Conservation (phyloP, 2,113 vertebrate genomes). For the Oryzias curvinotus region DNA sequence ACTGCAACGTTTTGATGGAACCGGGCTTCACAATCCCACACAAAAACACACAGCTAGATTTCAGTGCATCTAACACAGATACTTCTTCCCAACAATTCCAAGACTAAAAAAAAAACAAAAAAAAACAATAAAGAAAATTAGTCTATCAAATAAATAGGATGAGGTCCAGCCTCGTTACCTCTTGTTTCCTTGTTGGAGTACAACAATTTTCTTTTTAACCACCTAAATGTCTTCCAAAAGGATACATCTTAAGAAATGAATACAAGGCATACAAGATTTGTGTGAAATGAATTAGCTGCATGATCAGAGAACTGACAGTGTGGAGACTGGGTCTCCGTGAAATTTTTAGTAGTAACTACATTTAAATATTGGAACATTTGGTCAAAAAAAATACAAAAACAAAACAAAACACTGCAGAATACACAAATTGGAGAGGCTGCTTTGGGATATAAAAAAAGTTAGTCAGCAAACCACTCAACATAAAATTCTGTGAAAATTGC, state of each 20-base stretch:
- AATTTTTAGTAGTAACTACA: conserved; percentile 24
- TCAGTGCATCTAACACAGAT: conserved; percentile 71
- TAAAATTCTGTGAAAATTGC: conserved; percentile 19
- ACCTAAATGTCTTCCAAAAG: conserved; percentile 28
- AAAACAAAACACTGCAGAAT: conserved; percentile 60
- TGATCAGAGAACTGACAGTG: conserved; percentile 56
- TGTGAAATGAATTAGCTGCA: conserved; percentile 67
- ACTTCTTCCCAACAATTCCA: conserved; percentile 48
- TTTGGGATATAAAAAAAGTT: conserved; percentile 24
- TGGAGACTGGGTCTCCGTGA: conserved; percentile 26
- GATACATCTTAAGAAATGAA: conserved; percentile 56
- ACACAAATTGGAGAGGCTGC: conserved; percentile 34
- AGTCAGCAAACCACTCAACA: conserved; percentile 23
- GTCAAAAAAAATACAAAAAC: conserved; percentile 45
- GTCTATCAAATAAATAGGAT: conserved; percentile 74
- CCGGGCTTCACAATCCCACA: conserved; percentile 45
- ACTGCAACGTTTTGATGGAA: conserved; percentile 32
- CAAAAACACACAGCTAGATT: conserved; percentile 54
- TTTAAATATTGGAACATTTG: conserved; percentile 50
- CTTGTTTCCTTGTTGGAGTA: conserved; percentile 48
- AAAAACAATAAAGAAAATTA: conserved; percentile 58
- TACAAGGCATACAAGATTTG: conserved; percentile 68
- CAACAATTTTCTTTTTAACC: conserved; percentile 35
- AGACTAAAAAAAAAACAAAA: conserved; percentile 47
- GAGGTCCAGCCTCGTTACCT: conserved; percentile 70